phyloP scores from a whole-genome alignment of 2,797 vertebrate species.

The Nannoperca obscura region DNA sequence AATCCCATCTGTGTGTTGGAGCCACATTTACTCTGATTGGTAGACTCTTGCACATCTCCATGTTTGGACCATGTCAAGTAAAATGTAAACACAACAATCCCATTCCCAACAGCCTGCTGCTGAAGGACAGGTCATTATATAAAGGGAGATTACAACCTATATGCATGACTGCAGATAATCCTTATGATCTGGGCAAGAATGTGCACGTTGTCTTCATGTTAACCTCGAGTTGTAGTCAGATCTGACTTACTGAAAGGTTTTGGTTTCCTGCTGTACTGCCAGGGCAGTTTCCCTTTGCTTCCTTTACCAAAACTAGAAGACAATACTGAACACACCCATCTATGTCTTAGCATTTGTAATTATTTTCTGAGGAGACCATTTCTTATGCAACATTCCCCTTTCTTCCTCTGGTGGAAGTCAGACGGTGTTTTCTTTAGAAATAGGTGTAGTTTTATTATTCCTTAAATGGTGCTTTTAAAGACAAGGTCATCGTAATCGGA shows the following conservation, averaged over 20 bases:
- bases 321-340: constrained; percentile 65
- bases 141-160: constrained; percentile 48
- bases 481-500: not conserved
- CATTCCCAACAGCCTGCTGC: constrained; percentile 40
- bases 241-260: constrained; percentile 17
- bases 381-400: constrained; percentile 58
- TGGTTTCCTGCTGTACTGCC: constrained; percentile 41
- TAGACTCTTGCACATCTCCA: not conserved
- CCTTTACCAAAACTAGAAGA: constrained; percentile 61
- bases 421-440: constrained; percentile 30
- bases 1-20: constrained; percentile 35
- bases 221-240: constrained; percentile 42
- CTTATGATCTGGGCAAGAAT: constrained; percentile 65
- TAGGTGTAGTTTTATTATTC: constrained; percentile 28
- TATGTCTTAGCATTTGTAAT: constrained; percentile 50
- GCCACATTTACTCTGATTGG: not conserved
- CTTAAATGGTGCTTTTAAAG: constrained; percentile 33
- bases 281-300: constrained; percentile 63
- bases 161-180: constrained; percentile 76
- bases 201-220: constrained; percentile 36
- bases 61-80: constrained; percentile 3
- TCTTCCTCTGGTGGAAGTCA: constrained; percentile 44
- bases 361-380: constrained; percentile 55
- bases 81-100: constrained; percentile 21
- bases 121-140: constrained; percentile 19